Evolutionary conservation across 1,140 invertebrate species (phyloP).

Genomic region (Neodiprion virginianus): DNA sequence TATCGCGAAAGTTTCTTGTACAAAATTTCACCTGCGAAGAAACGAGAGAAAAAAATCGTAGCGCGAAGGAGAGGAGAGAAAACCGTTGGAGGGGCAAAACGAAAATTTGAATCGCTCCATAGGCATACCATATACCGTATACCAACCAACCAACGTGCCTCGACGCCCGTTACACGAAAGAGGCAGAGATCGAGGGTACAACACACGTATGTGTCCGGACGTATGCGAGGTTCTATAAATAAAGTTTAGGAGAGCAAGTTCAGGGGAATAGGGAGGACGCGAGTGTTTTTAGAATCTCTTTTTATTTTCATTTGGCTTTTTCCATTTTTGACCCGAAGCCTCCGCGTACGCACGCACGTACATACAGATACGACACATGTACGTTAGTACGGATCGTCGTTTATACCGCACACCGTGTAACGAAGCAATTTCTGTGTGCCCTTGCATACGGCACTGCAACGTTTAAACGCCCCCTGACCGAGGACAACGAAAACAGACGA

Average conservation of each 20-base stretch:
- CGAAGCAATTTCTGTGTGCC: neutral
- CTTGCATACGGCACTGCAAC: neutral
- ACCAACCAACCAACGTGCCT: too few relatives aligned
- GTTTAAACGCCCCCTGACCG: neutral
- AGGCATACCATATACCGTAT: too few relatives aligned
- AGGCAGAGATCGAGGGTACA: slow-evolving; percentile 29
- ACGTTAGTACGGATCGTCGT: too few relatives aligned
- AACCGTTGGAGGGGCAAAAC: neutral
- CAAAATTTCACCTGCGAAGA: too few relatives aligned
- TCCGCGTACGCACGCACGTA: neutral
- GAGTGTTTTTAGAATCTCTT: slow-evolving; percentile 51
- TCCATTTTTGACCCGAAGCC: too few relatives aligned
- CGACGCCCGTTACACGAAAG: slow-evolving; percentile 1
- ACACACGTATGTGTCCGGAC: slow-evolving; percentile 33
- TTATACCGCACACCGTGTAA: neutral
- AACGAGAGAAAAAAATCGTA: too few relatives aligned
- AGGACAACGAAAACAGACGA: neutral
- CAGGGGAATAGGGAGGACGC: slow-evolving; percentile 48
- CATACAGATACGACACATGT: too few relatives aligned
- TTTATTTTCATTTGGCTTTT: neutral
- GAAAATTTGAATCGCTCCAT: too few relatives aligned
- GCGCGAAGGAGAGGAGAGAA: neutral
- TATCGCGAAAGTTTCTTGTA: too few relatives aligned
- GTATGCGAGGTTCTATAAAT: slow-evolving; percentile 46
- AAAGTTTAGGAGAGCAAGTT: slow-evolving; percentile 53